phyloP scores from a whole-genome alignment of 92 coral and sea anemone species.

The Muricea muricata region DNA sequence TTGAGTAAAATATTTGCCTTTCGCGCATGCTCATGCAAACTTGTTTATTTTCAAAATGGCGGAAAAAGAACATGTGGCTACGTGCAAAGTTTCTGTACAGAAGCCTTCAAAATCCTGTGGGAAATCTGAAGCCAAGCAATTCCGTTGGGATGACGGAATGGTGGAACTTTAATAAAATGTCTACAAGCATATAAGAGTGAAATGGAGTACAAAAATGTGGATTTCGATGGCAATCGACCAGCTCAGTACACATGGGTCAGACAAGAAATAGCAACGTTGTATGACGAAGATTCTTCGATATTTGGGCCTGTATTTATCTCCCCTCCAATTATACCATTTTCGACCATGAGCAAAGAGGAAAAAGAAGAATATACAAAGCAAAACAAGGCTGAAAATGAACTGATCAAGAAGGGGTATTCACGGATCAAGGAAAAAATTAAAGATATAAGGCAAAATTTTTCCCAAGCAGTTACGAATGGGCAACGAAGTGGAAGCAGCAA shows the following conservation, averaged over 20 bases:
- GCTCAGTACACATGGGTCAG: slow-evolving; percentile 14
- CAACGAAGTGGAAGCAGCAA: background rate
- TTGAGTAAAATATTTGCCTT: background rate
- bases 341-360: background rate
- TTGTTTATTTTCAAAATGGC: background rate
- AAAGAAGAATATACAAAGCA: background rate
- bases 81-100: background rate
- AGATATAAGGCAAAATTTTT: slow-evolving; percentile 1
- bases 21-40: background rate
- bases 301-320: background rate
- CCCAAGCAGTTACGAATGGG: background rate
- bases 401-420: background rate
- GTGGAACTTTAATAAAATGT: background rate
- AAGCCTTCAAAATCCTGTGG: background rate
- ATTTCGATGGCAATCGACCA: slow-evolving; percentile 7
- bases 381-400: slow-evolving; percentile 8
- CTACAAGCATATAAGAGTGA: slow-evolving; percentile 11
- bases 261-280: background rate
- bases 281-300: slow-evolving; percentile 1
- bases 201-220: slow-evolving; percentile 4
- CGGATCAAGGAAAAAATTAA: background rate
- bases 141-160: background rate
- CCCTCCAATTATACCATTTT: background rate
- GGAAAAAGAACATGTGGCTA: background rate
- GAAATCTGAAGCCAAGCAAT: background rate